Evolutionary conservation across 2,113 vertebrate genomes (phyloP).

Genomic region (Ochotona curzoniae): DNA sequence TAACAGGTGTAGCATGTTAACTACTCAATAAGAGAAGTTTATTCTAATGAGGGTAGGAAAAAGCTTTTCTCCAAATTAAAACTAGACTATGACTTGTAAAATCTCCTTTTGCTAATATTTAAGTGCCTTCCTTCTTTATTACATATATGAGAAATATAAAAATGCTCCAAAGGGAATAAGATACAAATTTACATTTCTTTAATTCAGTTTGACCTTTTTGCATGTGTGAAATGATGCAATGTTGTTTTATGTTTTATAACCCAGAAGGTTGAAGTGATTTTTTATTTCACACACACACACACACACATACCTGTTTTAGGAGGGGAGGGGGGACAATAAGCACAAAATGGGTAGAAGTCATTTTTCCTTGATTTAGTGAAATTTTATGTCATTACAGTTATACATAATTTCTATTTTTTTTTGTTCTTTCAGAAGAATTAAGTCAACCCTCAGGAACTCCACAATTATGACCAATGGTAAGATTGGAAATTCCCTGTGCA

Average conservation of each 20-base stretch:
- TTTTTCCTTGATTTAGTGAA: background rate
- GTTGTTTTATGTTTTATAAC: background rate
- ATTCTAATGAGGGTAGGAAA: background rate
- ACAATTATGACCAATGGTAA: conserved; percentile 52
- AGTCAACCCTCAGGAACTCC: conserved; percentile 29
- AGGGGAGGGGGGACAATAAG: background rate
- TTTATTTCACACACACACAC: background rate
- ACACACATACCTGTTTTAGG: too few relatives aligned
- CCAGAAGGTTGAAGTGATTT: background rate
- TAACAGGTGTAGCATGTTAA: background rate
- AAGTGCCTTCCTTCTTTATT: background rate
- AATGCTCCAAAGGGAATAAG: background rate
- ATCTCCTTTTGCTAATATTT: background rate
- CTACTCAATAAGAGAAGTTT: background rate
- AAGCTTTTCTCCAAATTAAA: background rate
- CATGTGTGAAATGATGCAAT: background rate
- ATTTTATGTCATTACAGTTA: background rate
- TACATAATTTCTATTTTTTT: background rate
- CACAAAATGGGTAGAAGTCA: background rate
- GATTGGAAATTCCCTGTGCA: conserved; percentile 31
- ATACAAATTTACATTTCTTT: background rate
- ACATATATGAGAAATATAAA: background rate
- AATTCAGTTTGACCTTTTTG: conserved; percentile 4
- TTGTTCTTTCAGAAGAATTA: conserved; percentile 47
- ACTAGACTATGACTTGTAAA: background rate